Evolutionary conservation across 2,888 invertebrate species (phyloP).

Genomic region (Chironomus riparius): DNA sequence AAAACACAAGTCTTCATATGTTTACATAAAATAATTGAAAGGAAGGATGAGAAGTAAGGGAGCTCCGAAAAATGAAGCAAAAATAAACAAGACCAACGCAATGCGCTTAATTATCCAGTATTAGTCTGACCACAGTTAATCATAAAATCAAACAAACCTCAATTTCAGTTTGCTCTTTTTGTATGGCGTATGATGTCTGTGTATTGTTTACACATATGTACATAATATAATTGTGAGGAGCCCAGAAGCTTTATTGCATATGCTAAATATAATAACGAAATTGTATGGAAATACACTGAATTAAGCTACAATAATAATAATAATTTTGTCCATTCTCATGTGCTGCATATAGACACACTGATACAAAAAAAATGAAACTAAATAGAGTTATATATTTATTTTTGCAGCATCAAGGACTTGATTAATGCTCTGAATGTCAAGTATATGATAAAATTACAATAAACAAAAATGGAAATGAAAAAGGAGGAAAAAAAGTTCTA

Average conservation of each 20-base stretch:
- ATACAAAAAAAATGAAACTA: not conserved
- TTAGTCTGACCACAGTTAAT: not conserved
- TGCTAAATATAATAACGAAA: not conserved
- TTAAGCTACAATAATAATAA: not conserved
- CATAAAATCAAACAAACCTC: not conserved
- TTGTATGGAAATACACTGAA: not conserved
- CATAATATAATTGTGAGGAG: not conserved
- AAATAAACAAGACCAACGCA: not conserved
- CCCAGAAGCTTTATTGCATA: not conserved
- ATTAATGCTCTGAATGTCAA: conserved; percentile 4
- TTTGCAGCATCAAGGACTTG: not conserved
- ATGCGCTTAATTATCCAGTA: not conserved
- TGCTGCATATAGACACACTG: too few relatives aligned
- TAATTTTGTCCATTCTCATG: not conserved
- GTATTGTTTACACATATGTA: not conserved
- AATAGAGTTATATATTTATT: not conserved
- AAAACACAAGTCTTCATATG: too few relatives aligned
- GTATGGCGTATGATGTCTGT: not conserved
- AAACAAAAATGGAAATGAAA: not conserved
- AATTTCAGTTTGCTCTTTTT: not conserved
- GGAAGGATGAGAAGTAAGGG: too few relatives aligned
- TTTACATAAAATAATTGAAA: too few relatives aligned
- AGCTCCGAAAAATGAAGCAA: not conserved
- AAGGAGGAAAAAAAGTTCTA: not conserved
- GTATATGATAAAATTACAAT: conserved; percentile 4